These are phyloP conservation scores for Squalus acanthias DNA, from an alignment of 2,797 vertebrate species.

Conservation along the genomic window DNA sequence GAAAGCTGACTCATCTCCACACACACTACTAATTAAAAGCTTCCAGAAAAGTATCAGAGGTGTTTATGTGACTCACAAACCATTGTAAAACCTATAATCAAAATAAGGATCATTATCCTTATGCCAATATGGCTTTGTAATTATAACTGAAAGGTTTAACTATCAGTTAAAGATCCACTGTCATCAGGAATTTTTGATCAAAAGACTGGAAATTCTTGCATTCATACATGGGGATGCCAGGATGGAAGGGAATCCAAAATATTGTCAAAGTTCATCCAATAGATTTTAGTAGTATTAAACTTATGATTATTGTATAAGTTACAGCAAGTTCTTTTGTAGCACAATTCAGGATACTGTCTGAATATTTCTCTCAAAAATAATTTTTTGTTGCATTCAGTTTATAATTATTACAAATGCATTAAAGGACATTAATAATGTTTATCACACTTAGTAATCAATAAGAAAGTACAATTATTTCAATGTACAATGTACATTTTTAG, in stretches of 20 bases:
- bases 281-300: not conserved
- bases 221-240: not conserved
- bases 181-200: not conserved
- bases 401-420: not conserved
- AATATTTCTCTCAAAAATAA: not conserved
- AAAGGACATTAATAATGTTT: not conserved
- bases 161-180: not conserved
- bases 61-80: not conserved
- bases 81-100: not conserved
- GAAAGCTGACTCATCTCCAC: not conserved
- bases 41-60: not conserved
- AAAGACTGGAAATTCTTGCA: not conserved
- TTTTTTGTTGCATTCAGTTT: not conserved
- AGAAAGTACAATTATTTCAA: not conserved
- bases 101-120: not conserved
- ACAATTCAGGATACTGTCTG: not conserved
- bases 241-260: not conserved
- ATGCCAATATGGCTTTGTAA: not conserved
- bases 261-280: not conserved
- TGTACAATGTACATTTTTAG: not conserved
- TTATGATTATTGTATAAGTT: not conserved
- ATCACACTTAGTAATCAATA: not conserved
- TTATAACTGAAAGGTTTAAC: not conserved
- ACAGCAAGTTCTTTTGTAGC: not conserved
- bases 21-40: not conserved